Base-by-base conservation (phyloP, 2,113 vertebrate genomes). In the Parotia lawesii region DNA sequence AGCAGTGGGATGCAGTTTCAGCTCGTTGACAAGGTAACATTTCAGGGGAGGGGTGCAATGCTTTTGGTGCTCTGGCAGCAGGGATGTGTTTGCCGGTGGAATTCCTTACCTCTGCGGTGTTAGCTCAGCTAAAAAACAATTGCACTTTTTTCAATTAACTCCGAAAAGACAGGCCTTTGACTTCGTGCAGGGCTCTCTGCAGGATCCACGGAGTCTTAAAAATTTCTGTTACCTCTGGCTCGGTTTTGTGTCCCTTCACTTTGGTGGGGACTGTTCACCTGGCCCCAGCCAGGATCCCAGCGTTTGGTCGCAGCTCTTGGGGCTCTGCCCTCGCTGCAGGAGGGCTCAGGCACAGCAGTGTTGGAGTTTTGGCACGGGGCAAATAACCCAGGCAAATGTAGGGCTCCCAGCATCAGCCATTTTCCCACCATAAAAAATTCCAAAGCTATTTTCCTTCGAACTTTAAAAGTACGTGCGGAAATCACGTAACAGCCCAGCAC, bases 221-320 rank as follows among this genome's bases (percentile, higher is more conserved):
- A 28, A 37, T 53, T 50, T 72, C n/a, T 10, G 1, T 79, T 75
- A 37, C 10, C 20, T 47, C n/a, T 61, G 53, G 12, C 15, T 58
- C 28, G 10, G 6, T 91, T 82, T 74, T 56, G 23, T 75, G 69
- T 47, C 74, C 3, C 44, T 79, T 89, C 50, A 15, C 28, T 50
- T 72, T 16, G 10, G 11, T 15, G 45, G 16, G 57, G 29, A 16
- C 58, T 79, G 53, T 31, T 75, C n/a, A 51, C 15, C 17, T 48
- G 6, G 38, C 35, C 33, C 31, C 29, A 44, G 29, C 19, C 12
- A n/a, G 80, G 23, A 24, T 50, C 10, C 11, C 62, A 19, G 54
- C 2, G 2, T 35, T 47, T 35, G 57, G 10, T 6, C 27, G 1
- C 15, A 24, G 51, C 4, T 0, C 29, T 71, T 1, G 1, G 54